Evolutionary conservation across 2,888 invertebrate genomes (phyloP).

Genomic region (Arctia plantaginis): DNA sequence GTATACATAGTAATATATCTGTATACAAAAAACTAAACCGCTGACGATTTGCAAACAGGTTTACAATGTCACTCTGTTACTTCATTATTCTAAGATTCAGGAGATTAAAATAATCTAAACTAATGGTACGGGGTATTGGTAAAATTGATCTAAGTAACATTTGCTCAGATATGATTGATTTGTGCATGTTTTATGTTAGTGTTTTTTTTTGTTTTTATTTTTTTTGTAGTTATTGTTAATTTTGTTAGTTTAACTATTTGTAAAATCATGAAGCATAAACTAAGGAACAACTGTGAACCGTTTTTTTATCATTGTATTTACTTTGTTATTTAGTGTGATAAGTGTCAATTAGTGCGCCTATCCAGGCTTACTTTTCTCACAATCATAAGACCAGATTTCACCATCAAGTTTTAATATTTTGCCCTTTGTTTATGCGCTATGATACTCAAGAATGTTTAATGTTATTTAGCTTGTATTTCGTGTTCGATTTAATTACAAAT

Average conservation of each 20-base stretch:
- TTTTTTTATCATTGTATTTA: not conserved
- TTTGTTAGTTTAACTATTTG: not conserved
- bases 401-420: too few relatives aligned
- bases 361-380: not conserved
- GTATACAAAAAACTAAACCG: too few relatives aligned
- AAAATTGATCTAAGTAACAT: not conserved
- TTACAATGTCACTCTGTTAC: not conserved
- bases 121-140: not conserved
- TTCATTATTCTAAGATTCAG: not conserved
- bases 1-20: too few relatives aligned
- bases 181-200: not conserved
- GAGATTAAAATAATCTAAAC: not conserved
- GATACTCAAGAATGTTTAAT: not conserved
- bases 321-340: not conserved
- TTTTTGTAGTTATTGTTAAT: not conserved
- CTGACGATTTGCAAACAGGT: not conserved
- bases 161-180: not conserved
- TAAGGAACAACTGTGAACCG: not conserved
- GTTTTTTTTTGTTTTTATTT: not conserved
- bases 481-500: conserved; percentile 48
- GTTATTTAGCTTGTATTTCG: conserved; percentile 32
- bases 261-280: conserved; percentile 11
- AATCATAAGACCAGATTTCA: too few relatives aligned
- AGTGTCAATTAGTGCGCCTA: not conserved
- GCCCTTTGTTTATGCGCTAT: conserved; percentile 9